phyloP scores from a whole-genome alignment of 2,888 invertebrate genomes.

The Sturmia bella region DNA sequence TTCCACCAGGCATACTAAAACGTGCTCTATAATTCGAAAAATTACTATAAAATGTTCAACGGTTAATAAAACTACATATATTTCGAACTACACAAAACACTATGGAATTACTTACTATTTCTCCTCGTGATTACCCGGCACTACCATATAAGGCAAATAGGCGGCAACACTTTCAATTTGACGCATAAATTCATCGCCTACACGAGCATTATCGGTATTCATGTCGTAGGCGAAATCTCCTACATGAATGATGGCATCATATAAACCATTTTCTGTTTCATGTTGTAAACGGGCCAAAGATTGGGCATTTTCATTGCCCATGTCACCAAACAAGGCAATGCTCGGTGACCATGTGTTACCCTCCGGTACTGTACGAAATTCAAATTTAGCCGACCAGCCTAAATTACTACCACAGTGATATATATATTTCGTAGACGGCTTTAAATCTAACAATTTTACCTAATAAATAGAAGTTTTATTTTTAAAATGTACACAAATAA shows the following conservation, averaged over 20 bases:
- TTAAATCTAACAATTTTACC: constrained; percentile 81
- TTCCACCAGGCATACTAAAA: constrained; percentile 93
- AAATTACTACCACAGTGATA: constrained; percentile 90
- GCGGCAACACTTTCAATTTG: constrained; percentile 96
- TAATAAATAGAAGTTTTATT: constrained; percentile 50
- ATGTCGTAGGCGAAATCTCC: constrained; percentile 98
- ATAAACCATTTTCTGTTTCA: constrained; percentile 90
- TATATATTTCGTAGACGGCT: constrained; percentile 86
- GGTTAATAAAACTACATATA: background rate
- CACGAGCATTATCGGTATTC: constrained; percentile 89
- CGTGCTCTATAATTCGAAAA: constrained; percentile 96
- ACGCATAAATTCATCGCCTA: constrained; percentile 97
- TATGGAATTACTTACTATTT: constrained; percentile 84
- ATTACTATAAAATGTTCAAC: constrained; percentile 85
- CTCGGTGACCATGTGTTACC: constrained; percentile 88
- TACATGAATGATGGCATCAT: constrained; percentile 94
- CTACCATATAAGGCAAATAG: constrained; percentile 95
- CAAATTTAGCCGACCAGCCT: constrained; percentile 92
- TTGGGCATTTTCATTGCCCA: constrained; percentile 95
- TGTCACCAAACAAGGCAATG: constrained; percentile 95
- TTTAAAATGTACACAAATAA: background rate
- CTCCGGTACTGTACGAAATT: constrained; percentile 87
- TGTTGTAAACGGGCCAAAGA: constrained; percentile 92
- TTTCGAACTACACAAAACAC: background rate
- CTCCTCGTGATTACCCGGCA: constrained; percentile 95